Percentiles rank a stretch among this genome's conserved stretches.
These are phyloP conservation scores for Taurulus bubalis DNA, from an alignment of 2,113 vertebrate species.

Conservation along the genomic window DNA sequence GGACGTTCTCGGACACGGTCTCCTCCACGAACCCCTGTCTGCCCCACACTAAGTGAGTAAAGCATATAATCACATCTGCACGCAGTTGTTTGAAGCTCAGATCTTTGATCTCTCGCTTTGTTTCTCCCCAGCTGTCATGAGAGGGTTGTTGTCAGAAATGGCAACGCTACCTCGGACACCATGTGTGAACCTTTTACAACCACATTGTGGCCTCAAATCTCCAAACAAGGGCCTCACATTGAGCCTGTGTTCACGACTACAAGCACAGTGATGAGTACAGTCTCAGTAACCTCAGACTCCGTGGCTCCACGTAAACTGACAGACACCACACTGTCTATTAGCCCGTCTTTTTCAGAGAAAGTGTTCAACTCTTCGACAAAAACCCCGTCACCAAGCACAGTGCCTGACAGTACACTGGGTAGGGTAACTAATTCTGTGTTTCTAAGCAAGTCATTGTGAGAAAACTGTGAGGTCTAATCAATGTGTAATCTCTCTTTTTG, in stretches of 20 bases:
- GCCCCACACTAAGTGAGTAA: slow-evolving; percentile 73
- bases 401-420: slow-evolving; percentile 17
- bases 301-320: neutral
- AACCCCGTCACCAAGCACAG: neutral
- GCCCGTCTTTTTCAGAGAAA: neutral
- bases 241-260: neutral
- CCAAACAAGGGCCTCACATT: fast-evolving
- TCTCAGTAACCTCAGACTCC: neutral
- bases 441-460: slow-evolving; percentile 2
- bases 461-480: slow-evolving; percentile 1
- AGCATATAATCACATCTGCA: neutral
- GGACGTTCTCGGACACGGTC: slow-evolving; percentile 70
- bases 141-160: slow-evolving; percentile 43
- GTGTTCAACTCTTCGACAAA: neutral
- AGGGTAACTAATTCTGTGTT: neutral
- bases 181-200: slow-evolving; percentile 22
- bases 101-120: slow-evolving; percentile 24
- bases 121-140: slow-evolving; percentile 64
- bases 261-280: neutral
- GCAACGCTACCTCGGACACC: slow-evolving; percentile 54
- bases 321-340: neutral
- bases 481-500: slow-evolving; percentile 14
- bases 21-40: slow-evolving; percentile 57
- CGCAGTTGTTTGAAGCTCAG: neutral
- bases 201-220: fast-evolving